Base-by-base conservation (phyloP, 2,888 invertebrate genomes). In the Neocrepidodera transversa region DNA sequence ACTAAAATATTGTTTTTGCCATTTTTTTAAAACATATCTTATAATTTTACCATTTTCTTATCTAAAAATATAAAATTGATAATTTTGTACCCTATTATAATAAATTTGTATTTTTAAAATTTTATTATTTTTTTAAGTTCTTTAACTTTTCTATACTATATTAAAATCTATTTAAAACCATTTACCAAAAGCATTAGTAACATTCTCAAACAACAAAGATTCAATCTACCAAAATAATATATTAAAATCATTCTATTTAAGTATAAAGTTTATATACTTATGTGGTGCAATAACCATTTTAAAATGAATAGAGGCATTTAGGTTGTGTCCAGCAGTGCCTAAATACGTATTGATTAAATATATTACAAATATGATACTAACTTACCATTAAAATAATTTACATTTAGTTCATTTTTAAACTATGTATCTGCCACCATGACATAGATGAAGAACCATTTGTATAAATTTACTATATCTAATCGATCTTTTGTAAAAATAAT, bases 281-380 rank as follows among this genome's bases (percentile, higher is more conserved):
- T 11, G 40, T 35, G 10, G 20, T 35, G 2, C 36, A 49, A 40
- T 40, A 28, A 51, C 40, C 51, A 51, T 40, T 40, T 38, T 18
- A 23, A 8, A 35, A 16, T 38, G 17, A 38, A 10, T 38, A 23
- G 10, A 35, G 17, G 43, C 30, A 42, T 43, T 53, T 42, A 53
- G 53, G 53, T 43, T 53, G n/a, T n/a, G 53, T 43, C 53, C 53
- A 43, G 53, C 54, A 54, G 23, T 45, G 32, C 54, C 45, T 36
- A 45, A 54, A 54, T 36, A 54, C 45, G 14, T 26, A 30, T 20
- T 20, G 53, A 45, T 53, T 43, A 54, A 54, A 54, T 54, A 18
- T 47, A 36, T 11, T 45, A 54, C 47, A 35, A 45, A 54, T 53
- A 43, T 28, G 26, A 11, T 52, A 42, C 28, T 49, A 17, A 26